phyloP scores from a whole-genome alignment of 2,113 vertebrate genomes.

The Pipa parva region DNA sequence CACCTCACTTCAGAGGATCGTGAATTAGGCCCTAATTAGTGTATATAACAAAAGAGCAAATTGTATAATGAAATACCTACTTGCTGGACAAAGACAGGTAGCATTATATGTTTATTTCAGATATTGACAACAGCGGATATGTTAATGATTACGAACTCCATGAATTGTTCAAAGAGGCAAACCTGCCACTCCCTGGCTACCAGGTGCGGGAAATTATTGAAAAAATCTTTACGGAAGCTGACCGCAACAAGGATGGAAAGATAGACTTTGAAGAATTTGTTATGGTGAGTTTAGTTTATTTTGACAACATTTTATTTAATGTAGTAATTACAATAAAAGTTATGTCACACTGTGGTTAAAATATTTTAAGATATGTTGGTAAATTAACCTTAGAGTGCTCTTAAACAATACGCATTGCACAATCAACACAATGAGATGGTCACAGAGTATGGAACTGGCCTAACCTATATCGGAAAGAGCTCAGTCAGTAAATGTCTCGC shows the following conservation, averaged over 20 bases:
- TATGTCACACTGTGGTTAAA: too few relatives aligned
- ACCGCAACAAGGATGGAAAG: constrained; percentile 89
- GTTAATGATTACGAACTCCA: constrained; percentile 95
- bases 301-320: too few relatives aligned
- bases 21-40: background rate
- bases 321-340: too few relatives aligned
- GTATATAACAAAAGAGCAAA: background rate
- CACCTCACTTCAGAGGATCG: background rate
- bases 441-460: too few relatives aligned
- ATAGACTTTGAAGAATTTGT: constrained; percentile 97
- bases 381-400: too few relatives aligned
- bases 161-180: constrained; percentile 92
- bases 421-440: too few relatives aligned
- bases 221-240: constrained; percentile 77
- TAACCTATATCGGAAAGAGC: too few relatives aligned
- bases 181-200: constrained; percentile 86
- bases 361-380: too few relatives aligned
- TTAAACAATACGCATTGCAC: too few relatives aligned
- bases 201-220: constrained; percentile 87
- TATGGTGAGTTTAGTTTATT: constrained; percentile 81
- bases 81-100: too few relatives aligned
- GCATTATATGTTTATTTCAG: constrained; percentile 58
- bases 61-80: background rate
- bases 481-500: too few relatives aligned
- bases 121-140: constrained; percentile 91